phyloP scores from a whole-genome alignment of 2,113 vertebrate genomes.

The Polyodon spathula region DNA sequence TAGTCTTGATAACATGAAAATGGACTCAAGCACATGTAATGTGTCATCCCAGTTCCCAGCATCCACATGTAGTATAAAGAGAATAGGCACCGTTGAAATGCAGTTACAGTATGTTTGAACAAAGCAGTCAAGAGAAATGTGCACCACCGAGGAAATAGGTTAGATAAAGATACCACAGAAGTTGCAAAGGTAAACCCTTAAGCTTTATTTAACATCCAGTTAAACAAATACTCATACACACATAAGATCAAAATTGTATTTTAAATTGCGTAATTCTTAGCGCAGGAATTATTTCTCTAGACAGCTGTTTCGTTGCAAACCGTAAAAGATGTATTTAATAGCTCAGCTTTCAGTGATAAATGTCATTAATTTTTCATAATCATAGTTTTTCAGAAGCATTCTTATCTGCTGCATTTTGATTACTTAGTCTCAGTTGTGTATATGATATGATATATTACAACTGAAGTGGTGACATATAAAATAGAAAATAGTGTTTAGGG shows the following conservation, averaged over 20 bases:
- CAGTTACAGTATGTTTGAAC: constrained; percentile 25
- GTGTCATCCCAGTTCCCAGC: constrained; percentile 24
- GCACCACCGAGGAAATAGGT: constrained; percentile 25
- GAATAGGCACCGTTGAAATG: constrained; percentile 29
- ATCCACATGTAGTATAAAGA: constrained; percentile 28
- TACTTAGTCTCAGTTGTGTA: constrained; percentile 29
- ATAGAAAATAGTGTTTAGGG: constrained; percentile 32
- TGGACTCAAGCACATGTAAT: constrained; percentile 23
- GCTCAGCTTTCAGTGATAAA: background rate
- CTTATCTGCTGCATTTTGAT: constrained; percentile 46
- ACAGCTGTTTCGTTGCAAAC: background rate
- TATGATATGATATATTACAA: constrained; percentile 43
- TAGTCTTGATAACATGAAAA: constrained; percentile 5
- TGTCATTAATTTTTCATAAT: constrained; percentile 3
- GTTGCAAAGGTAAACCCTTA: no score
- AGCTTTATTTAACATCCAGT: no score
- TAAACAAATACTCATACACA: no score
- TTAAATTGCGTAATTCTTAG: background rate
- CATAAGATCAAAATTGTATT: no score
- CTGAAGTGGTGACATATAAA: constrained; percentile 46
- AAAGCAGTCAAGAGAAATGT: constrained; percentile 31
- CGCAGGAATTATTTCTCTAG: background rate
- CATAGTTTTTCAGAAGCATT: constrained; percentile 22
- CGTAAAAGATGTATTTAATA: constrained; percentile 3
- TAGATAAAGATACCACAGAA: no score